phyloP scores from a whole-genome alignment of 2,888 invertebrate species.

The Ctenicera cuprea region DNA sequence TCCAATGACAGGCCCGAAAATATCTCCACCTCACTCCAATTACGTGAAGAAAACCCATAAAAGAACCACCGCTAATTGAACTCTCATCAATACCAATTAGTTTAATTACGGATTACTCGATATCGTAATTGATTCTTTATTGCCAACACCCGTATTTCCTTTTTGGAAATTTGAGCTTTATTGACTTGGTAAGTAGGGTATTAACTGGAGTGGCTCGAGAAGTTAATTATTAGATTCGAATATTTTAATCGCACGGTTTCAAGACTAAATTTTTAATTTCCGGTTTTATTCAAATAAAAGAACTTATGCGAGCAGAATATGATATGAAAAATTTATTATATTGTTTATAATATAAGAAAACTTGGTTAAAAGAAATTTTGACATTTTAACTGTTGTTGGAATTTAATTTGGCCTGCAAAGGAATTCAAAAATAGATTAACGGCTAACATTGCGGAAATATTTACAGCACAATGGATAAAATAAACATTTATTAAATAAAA shows the following conservation, averaged over 20 bases:
- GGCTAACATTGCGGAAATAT: not conserved
- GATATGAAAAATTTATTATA: not conserved
- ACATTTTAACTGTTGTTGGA: no score
- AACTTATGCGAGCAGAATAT: not conserved
- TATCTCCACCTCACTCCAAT: not conserved
- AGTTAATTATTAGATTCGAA: slow-evolving; percentile 18
- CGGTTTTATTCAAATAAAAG: not conserved
- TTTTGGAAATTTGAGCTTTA: slow-evolving; percentile 44
- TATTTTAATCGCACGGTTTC: slow-evolving; percentile 7
- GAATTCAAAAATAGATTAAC: no score
- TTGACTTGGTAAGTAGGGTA: slow-evolving; percentile 27
- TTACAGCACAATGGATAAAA: not conserved
- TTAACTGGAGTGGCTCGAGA: slow-evolving; percentile 5
- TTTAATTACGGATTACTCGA: slow-evolving; percentile 64
- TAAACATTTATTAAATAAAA: not conserved
- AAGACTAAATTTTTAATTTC: slow-evolving; percentile 1
- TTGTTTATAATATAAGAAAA: no score
- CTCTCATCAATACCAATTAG: slow-evolving; percentile 67
- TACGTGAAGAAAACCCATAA: slow-evolving; percentile 28
- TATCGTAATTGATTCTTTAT: slow-evolving; percentile 66
- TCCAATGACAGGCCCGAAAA: slow-evolving; percentile 11
- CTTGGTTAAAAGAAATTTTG: no score
- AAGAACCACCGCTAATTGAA: slow-evolving; percentile 57
- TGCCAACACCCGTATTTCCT: slow-evolving; percentile 61
- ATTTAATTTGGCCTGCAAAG: no score